Evolutionary conservation across 1,140 invertebrate species (phyloP), one percentile per base, ranked within the genome.

Genomic region (Patella vulgata): DNA sequence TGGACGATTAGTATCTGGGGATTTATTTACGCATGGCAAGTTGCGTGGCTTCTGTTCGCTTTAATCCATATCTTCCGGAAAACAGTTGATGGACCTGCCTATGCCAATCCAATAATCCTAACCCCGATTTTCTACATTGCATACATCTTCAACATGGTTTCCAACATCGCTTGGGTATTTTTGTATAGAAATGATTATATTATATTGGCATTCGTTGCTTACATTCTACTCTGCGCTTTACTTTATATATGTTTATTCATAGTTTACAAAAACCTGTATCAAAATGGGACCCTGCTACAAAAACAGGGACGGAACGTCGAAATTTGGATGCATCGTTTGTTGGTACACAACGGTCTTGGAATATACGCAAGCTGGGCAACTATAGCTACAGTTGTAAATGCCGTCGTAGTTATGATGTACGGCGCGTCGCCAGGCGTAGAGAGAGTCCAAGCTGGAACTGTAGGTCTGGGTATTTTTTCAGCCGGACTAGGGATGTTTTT

Each of bases 311-410:
- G 68, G 0, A 63, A 44, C 3, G 21, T 42, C 0, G 74, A 79
- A 23, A 70, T 75, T 30, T 82, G 81, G 81, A 44, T 82, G 14
- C 71, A 71, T 11, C 60, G 82, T 23, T 59, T 75, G 12, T 51
- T 83, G 9, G 72, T 82, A 2, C 79, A 82, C 14, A 83, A 83
- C 57, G 82, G 78, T 17, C 57, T 82, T 0, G 74, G 71, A 11
- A 73, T 81, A 17, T 82, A 82, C 48, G 76, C 73, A 3, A 73
- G 75, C 0, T 82, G 81, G 81, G 66, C 68, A 14, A 75, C 73
- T 14, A 68, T 82, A 9, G 82, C 81, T 5, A 72, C 81, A 9
- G 60, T 80, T 8, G 64, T 82, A 17, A 83, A 82, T 59, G 11
- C 74, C 1, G 63, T 54, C n/a, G 56, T 73, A n/a, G 70, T 73